Percentiles rank a stretch among this genome's conserved stretches.
Conservation (phyloP, 2,888 invertebrate species). For the Tigriopus californicus region DNA sequence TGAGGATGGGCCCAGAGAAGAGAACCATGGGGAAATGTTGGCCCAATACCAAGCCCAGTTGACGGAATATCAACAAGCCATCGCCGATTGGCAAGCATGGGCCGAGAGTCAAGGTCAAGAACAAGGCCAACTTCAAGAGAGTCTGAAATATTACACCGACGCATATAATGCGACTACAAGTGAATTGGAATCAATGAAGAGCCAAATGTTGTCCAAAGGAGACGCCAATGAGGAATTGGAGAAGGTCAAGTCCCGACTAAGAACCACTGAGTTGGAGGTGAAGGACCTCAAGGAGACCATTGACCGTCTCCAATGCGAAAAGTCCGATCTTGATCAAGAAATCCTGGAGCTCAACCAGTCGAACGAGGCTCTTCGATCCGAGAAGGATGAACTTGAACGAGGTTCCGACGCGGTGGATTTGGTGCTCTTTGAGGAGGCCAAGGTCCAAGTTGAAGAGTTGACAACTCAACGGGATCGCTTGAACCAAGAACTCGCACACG, state of each 20-base stretch:
- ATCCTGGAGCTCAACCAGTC: background rate
- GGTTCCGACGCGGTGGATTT: background rate
- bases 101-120: constrained; percentile 3
- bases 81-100: constrained; percentile 15
- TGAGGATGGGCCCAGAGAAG: background rate
- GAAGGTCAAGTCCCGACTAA: background rate
- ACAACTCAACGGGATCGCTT: background rate
- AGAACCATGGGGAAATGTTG: too few relatives aligned
- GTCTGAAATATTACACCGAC: background rate
- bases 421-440: constrained; percentile 5
- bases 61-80: constrained; percentile 7
- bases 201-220: background rate
- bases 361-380: background rate
- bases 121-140: background rate
- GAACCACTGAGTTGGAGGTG: constrained; percentile 8
- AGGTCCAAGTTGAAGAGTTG: background rate
- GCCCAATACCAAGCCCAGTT: background rate
- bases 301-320: constrained; percentile 10
- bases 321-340: constrained; percentile 9
- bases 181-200: background rate
- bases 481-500: background rate
- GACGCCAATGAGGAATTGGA: background rate
- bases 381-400: background rate
- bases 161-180: background rate
- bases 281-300: constrained; percentile 12